Conservation (phyloP, 2,888 invertebrate genomes). For the Cantharis nigra region DNA sequence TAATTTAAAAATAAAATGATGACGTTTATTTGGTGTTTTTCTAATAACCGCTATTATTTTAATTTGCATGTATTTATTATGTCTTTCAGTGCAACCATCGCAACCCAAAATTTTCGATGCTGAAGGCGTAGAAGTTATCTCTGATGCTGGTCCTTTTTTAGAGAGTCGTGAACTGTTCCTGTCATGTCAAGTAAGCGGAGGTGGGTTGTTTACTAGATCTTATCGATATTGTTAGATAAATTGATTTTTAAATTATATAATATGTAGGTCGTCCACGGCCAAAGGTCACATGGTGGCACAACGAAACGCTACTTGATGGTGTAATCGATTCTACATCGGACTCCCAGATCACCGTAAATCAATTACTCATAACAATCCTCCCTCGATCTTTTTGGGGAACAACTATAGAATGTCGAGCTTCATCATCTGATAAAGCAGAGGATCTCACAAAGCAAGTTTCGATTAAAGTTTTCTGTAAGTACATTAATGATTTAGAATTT, state of each 20-base stretch:
- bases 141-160: slow-evolving; percentile 81
- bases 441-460: slow-evolving; percentile 74
- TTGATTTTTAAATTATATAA: slow-evolving; percentile 28
- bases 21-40: slow-evolving; percentile 32
- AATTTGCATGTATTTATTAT: slow-evolving; percentile 15
- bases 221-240: background rate
- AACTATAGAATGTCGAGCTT: slow-evolving; percentile 77
- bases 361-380: slow-evolving; percentile 73
- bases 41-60: background rate
- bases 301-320: slow-evolving; percentile 73
- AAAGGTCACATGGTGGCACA: slow-evolving; percentile 82
- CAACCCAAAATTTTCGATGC: slow-evolving; percentile 82
- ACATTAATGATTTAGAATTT: background rate
- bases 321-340: slow-evolving; percentile 71
- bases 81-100: slow-evolving; percentile 75
- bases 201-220: slow-evolving; percentile 59
- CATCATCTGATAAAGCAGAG: slow-evolving; percentile 72
- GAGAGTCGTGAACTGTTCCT: slow-evolving; percentile 84
- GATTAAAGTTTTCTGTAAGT: slow-evolving; percentile 69
- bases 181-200: slow-evolving; percentile 85
- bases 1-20: slow-evolving; percentile 35
- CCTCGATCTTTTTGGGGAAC: slow-evolving; percentile 74
- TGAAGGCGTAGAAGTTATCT: slow-evolving; percentile 78
- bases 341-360: slow-evolving; percentile 70
- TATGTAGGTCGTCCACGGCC: slow-evolving; percentile 77